phyloP scores from a whole-genome alignment of 1,140 invertebrate genomes.

The Venustaconcha ellipsiformis region DNA sequence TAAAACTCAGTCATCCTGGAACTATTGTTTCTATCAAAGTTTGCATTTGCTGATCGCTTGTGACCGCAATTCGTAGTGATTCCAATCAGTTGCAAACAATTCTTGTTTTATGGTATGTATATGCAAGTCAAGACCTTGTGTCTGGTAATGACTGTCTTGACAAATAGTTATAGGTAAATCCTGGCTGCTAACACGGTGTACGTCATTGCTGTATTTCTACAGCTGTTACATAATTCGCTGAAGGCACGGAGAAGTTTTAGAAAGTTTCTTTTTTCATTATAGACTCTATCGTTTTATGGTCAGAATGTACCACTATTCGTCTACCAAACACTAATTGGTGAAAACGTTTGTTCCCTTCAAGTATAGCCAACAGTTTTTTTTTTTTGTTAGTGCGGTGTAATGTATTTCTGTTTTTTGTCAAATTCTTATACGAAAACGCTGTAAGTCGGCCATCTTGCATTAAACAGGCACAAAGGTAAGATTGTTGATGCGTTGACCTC shows the following conservation, averaged over 20 bases:
- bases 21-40: constrained; percentile 15
- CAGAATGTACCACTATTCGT: constrained; percentile 1
- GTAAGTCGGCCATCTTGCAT: constrained; percentile 68
- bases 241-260: constrained; percentile 27
- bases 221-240: constrained; percentile 55
- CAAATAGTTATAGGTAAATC: constrained; percentile 65
- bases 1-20: constrained; percentile 20
- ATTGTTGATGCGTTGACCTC: constrained; percentile 36
- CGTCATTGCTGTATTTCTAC: constrained; percentile 60
- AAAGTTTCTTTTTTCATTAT: constrained; percentile 33
- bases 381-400: constrained; percentile 71
- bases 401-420: constrained; percentile 67
- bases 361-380: constrained; percentile 69
- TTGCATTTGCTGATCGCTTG: constrained; percentile 6
- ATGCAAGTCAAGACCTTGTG: constrained; percentile 3
- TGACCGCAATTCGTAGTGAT: neutral
- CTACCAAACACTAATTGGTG: constrained; percentile 62
- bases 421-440: too few relatives aligned
- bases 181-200: constrained; percentile 56
- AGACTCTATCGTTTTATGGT: constrained; percentile 35
- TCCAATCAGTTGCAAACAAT: constrained; percentile 4
- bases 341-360: constrained; percentile 69
- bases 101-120: neutral
- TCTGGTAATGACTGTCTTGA: constrained; percentile 21
- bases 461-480: constrained; percentile 66